Evolutionary conservation across 2,888 invertebrate genomes (phyloP).

Genomic region (Baronia brevicornis): DNA sequence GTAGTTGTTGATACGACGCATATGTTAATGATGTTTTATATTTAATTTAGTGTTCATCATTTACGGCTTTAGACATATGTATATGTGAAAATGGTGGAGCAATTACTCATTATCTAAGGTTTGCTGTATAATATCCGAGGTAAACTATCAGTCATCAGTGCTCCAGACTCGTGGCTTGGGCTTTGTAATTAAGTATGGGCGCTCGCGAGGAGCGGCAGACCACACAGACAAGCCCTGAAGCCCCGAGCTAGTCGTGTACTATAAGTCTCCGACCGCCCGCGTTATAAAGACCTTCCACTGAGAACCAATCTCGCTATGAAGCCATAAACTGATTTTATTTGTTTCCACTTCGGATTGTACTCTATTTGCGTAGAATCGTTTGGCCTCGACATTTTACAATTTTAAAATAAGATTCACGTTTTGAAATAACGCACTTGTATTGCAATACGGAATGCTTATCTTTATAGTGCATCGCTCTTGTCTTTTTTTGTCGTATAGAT

Average conservation of each 20-base stretch:
- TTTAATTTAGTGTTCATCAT: too few relatives aligned
- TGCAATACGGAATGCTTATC: too few relatives aligned
- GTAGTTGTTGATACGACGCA: too few relatives aligned
- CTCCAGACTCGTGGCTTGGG: too few relatives aligned
- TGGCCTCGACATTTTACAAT: slow-evolving; percentile 10
- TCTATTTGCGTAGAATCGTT: slow-evolving; percentile 18
- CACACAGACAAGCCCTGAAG: slow-evolving; percentile 52
- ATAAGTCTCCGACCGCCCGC: slow-evolving; percentile 44
- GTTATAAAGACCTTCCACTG: slow-evolving; percentile 49
- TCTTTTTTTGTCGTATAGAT: too few relatives aligned
- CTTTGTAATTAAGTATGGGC: slow-evolving; percentile 34
- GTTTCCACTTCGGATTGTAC: slow-evolving; percentile 29
- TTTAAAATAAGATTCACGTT: too few relatives aligned
- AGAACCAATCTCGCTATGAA: slow-evolving; percentile 50
- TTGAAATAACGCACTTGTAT: too few relatives aligned
- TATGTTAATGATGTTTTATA: too few relatives aligned
- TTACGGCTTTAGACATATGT: too few relatives aligned
- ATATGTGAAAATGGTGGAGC: not conserved
- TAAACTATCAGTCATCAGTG: slow-evolving; percentile 4
- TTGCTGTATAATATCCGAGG: slow-evolving; percentile 7
- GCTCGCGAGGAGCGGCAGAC: slow-evolving; percentile 37
- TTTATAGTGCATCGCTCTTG: too few relatives aligned
- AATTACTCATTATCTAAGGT: slow-evolving; percentile 4
- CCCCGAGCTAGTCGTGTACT: slow-evolving; percentile 62
- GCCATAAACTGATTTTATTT: slow-evolving; percentile 51